Evolutionary conservation across 1,140 invertebrate species (phyloP).

Genomic region (Drosophila pseudoobscura): DNA sequence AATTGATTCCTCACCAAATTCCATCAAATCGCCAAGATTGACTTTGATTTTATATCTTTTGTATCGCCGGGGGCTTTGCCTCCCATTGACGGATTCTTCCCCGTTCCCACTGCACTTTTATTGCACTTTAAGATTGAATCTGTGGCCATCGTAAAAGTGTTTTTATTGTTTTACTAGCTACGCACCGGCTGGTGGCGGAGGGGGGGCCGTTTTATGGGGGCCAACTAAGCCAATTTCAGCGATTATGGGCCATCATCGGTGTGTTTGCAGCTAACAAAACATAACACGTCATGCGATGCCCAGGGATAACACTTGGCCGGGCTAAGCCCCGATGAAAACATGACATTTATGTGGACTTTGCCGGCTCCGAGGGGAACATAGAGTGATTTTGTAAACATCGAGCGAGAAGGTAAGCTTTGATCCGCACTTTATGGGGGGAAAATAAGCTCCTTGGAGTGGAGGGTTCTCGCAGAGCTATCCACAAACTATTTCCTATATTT

Average conservation of each 20-base stretch:
- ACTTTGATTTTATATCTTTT: constrained; percentile 65
- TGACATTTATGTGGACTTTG: constrained; percentile 49
- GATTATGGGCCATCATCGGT: constrained; percentile 71
- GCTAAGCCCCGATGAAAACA: constrained; percentile 56
- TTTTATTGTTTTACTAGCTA: constrained; percentile 74
- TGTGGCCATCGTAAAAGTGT: constrained; percentile 67
- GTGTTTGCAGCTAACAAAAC: constrained; percentile 78
- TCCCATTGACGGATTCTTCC: constrained; percentile 62
- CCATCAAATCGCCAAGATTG: constrained; percentile 66
- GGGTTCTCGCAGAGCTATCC: neutral
- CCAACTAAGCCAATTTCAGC: constrained; percentile 74
- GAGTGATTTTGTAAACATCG: constrained; percentile 28
- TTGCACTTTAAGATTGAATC: constrained; percentile 68
- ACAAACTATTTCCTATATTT: neutral
- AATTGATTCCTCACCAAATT: constrained; percentile 74
- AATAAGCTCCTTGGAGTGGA: neutral
- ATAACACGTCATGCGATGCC: constrained; percentile 41
- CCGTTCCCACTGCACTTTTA: constrained; percentile 66
- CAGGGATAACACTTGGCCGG: constrained; percentile 42
- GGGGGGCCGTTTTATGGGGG: constrained; percentile 54
- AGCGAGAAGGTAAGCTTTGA: constrained; percentile 20
- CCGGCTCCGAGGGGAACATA: neutral
- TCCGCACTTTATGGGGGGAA: constrained; percentile 12
- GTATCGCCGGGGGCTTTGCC: neutral
- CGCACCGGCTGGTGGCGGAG: constrained; percentile 51